Percentiles rank a stretch among this genome's conserved stretches.
phyloP scores from a whole-genome alignment of 1,140 invertebrate species.

The Conopomorpha cramerella region DNA sequence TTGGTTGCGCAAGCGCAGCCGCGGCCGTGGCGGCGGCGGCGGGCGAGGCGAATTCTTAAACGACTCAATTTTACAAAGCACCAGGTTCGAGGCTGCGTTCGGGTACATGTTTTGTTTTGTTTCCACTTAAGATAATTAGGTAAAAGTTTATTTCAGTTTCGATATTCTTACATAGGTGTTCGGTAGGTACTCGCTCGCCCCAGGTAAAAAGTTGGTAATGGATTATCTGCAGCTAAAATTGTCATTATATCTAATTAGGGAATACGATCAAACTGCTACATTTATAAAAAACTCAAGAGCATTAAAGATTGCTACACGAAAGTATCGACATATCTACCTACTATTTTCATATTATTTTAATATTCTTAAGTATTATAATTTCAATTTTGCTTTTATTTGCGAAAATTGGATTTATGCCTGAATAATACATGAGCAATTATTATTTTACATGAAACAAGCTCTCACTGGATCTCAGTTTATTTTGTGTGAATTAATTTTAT shows the following conservation, averaged over 20 bases:
- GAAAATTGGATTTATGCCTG: conserved; percentile 29
- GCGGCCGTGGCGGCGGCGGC: conserved; percentile 18
- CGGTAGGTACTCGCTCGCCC: too few species aligned
- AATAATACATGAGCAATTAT: conserved; percentile 39
- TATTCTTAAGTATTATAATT: conserved; percentile 11
- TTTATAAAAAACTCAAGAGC: too few species aligned
- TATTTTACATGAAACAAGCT: too few species aligned
- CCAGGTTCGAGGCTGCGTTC: conserved; percentile 2
- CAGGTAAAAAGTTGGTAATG: too few species aligned
- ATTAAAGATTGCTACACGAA: conserved; percentile 3
- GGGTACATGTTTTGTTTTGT: conserved; percentile 2
- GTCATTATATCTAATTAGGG: too few species aligned
- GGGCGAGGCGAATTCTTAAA: conserved; percentile 24
- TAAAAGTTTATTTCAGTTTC: too few species aligned
- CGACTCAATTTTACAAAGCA: conserved; percentile 29
- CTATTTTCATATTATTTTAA: conserved; percentile 6
- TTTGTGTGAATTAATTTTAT: too few species aligned
- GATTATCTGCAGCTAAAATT: too few species aligned
- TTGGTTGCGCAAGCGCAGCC: too few species aligned
- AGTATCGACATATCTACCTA: conserved; percentile 1
- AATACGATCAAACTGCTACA: too few species aligned
- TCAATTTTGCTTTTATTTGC: conserved; percentile 5
- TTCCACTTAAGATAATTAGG: conserved; percentile 1
- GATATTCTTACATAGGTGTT: too few species aligned
- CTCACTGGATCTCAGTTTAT: too few species aligned